These are phyloP conservation scores for Staurois parvus DNA, from an alignment of 2,797 vertebrate species.

Conservation along the genomic window DNA sequence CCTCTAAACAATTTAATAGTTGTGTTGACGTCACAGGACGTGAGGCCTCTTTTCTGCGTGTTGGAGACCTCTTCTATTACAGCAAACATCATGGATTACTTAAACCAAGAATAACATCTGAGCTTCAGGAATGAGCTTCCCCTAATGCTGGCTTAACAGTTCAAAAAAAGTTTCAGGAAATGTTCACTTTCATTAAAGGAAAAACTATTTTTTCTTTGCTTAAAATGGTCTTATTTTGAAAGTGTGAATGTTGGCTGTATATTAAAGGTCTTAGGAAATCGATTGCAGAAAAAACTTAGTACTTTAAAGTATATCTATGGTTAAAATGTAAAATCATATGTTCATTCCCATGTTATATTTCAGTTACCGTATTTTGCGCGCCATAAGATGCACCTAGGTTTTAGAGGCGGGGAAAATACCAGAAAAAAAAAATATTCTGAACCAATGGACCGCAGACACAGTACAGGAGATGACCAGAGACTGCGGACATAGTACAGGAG, in stretches of 20 bases:
- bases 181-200: slow-evolving; percentile 1
- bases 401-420: no score
- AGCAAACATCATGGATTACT: slow-evolving; percentile 59
- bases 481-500: no score
- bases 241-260: background rate
- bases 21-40: slow-evolving; percentile 39
- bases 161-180: slow-evolving; percentile 7
- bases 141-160: slow-evolving; percentile 21
- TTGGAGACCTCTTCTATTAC: slow-evolving; percentile 20
- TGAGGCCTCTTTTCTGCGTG: slow-evolving; percentile 37
- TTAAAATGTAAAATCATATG: no score
- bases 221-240: background rate
- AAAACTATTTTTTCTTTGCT: background rate
- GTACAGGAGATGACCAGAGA: no score
- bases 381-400: no score
- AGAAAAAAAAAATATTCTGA: no score
- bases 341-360: no score
- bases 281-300: no score
- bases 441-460: no score
- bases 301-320: no score
- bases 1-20: slow-evolving; percentile 30
- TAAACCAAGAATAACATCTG: slow-evolving; percentile 49
- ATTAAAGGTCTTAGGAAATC: background rate
- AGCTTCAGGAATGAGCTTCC: slow-evolving; percentile 20
- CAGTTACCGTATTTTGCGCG: no score